These are phyloP conservation scores for Syngnathus acus DNA, from an alignment of 2,797 vertebrate species.

Conservation along the genomic window DNA sequence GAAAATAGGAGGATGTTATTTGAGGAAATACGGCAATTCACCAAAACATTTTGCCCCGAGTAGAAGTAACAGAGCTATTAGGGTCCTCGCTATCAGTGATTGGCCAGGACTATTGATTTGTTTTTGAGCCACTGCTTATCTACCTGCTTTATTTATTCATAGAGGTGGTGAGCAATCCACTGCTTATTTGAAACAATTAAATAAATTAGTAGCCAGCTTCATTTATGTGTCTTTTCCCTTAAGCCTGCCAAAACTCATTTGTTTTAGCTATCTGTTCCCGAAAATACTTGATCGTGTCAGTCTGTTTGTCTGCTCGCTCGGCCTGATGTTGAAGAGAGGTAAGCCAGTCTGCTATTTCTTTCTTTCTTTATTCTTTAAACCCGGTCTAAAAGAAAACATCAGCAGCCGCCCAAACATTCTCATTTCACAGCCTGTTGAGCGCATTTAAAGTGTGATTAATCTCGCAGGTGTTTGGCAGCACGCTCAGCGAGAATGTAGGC, in stretches of 20 bases:
- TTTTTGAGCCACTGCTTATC: constrained; percentile 43
- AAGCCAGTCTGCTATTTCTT: constrained; percentile 20
- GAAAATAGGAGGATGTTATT: background rate
- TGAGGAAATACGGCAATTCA: background rate
- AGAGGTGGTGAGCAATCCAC: constrained; percentile 21
- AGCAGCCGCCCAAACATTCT: constrained; percentile 25
- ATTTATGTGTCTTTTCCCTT: background rate
- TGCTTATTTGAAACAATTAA: constrained; percentile 50
- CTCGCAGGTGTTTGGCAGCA: constrained; percentile 42
- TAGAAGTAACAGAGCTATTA: constrained; percentile 19
- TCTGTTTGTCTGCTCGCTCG: constrained; percentile 6
- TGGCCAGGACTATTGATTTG: constrained; percentile 34
- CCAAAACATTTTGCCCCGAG: constrained; percentile 24
- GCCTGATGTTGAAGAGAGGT: background rate
- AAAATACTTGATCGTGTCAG: constrained; percentile 12
- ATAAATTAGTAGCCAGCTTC: constrained; percentile 41
- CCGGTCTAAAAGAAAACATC: constrained; percentile 32
- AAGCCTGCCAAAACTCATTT: background rate
- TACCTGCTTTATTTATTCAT: constrained; percentile 47
- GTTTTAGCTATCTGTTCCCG: constrained; percentile 4
- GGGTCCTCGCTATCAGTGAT: constrained; percentile 33
- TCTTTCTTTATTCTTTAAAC: constrained; percentile 39
- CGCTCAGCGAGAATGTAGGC: constrained; percentile 6
- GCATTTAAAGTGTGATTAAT: constrained; percentile 54
- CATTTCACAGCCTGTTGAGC: constrained; percentile 56